phyloP scores from a whole-genome alignment of 2,888 invertebrate genomes.

The Cyclophora punctaria region DNA sequence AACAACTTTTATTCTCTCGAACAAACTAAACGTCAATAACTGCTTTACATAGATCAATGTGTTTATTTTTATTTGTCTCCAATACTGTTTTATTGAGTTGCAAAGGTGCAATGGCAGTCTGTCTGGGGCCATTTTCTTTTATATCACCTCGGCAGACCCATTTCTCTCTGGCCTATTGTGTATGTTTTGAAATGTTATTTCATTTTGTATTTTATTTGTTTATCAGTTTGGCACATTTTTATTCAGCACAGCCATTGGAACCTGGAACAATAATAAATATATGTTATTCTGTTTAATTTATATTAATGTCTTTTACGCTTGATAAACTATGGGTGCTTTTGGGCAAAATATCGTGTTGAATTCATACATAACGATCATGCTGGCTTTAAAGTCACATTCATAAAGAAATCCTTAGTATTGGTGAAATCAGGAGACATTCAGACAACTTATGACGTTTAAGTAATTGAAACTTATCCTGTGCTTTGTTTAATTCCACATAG shows the following conservation, averaged over 20 bases:
- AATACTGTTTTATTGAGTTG: slow-evolving; percentile 68
- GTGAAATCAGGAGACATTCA: too few relatives aligned
- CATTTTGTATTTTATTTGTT: slow-evolving; percentile 27
- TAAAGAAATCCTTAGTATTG: too few relatives aligned
- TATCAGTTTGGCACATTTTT: slow-evolving; percentile 23
- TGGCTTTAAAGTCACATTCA: too few relatives aligned
- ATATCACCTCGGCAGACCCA: slow-evolving; percentile 67
- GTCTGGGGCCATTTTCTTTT: slow-evolving; percentile 62
- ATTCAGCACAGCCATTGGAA: slow-evolving; percentile 23
- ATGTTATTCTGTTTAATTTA: too few relatives aligned
- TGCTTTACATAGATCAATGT: slow-evolving; percentile 25
- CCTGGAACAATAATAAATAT: slow-evolving; percentile 42
- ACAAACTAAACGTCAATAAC: slow-evolving; percentile 28
- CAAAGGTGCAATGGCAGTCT: slow-evolving; percentile 66
- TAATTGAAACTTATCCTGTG: too few relatives aligned
- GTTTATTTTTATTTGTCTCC: slow-evolving; percentile 25
- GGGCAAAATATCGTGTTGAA: too few relatives aligned
- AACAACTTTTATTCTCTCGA: slow-evolving; percentile 43
- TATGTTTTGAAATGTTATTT: slow-evolving; percentile 27
- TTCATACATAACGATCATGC: too few relatives aligned
- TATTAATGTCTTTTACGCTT: too few relatives aligned
- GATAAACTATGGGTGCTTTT: too few relatives aligned
- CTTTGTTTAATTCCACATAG: too few relatives aligned
- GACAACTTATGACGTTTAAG: too few relatives aligned
- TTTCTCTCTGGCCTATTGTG: slow-evolving; percentile 44